Percentiles rank a stretch among this genome's conserved stretches.
These are phyloP conservation scores for Campylomormyrus numenius DNA, from an alignment of 2,113 vertebrate species.

Conservation along the genomic window DNA sequence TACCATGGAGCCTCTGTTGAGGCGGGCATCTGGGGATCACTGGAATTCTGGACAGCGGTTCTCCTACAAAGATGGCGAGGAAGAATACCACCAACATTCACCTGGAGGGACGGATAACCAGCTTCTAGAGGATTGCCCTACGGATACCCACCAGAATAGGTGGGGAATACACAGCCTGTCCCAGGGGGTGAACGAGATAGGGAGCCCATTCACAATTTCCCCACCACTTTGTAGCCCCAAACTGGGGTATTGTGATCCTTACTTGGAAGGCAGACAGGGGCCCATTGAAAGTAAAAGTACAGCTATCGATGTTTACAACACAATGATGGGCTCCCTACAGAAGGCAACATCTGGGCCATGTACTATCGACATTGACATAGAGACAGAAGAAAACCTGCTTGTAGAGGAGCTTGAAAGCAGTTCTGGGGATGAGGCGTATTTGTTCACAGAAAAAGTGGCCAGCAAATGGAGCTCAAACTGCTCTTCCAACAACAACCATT, in stretches of 20 bases:
- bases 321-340: slow-evolving; percentile 45
- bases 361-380: slow-evolving; percentile 53
- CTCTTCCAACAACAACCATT: slow-evolving; percentile 80
- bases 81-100: slow-evolving; percentile 42
- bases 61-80: slow-evolving; percentile 37
- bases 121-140: slow-evolving; percentile 43
- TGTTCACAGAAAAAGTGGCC: slow-evolving; percentile 44
- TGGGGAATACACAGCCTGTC: slow-evolving; percentile 40
- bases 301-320: slow-evolving; percentile 42
- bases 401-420: slow-evolving; percentile 38
- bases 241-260: slow-evolving; percentile 60
- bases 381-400: slow-evolving; percentile 44
- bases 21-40: slow-evolving; percentile 36
- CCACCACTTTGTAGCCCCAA: slow-evolving; percentile 56
- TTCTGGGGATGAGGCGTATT: slow-evolving; percentile 36
- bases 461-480: slow-evolving; percentile 77
- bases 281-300: slow-evolving; percentile 17
- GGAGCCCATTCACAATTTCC: slow-evolving; percentile 60
- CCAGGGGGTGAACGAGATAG: slow-evolving; percentile 45
- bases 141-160: slow-evolving; percentile 27
- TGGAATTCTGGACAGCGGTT: slow-evolving; percentile 40
- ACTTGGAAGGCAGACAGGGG: slow-evolving; percentile 49
- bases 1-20: slow-evolving; percentile 70
- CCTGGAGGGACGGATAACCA: slow-evolving; percentile 31
- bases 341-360: slow-evolving; percentile 51